These are phyloP conservation scores for Orycteropus afer DNA, from an alignment of 2,113 vertebrate species.

Conservation along the genomic window DNA sequence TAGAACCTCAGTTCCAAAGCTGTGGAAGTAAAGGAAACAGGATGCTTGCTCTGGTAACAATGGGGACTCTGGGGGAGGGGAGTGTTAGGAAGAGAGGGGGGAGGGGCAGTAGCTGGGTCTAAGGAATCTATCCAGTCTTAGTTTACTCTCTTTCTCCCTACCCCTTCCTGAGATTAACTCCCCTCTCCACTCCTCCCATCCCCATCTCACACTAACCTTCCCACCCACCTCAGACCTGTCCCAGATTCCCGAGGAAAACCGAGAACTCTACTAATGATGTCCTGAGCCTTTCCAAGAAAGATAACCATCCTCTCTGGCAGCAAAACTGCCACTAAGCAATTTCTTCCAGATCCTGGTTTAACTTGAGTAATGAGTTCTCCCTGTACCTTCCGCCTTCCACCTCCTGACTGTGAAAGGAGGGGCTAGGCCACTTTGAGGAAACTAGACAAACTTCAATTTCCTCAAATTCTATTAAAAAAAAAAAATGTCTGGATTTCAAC, in stretches of 20 bases:
- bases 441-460: not conserved
- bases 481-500: not conserved
- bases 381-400: not conserved
- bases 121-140: not conserved
- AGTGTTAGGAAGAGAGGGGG: not conserved
- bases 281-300: conserved; percentile 44
- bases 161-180: not conserved
- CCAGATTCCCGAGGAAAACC: not conserved
- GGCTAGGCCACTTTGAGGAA: conserved; percentile 27
- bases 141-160: not conserved
- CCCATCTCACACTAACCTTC: not conserved
- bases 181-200: too few species aligned
- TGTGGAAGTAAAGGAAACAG: not conserved
- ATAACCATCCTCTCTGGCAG: not conserved
- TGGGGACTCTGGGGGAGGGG: not conserved
- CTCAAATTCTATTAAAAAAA: not conserved
- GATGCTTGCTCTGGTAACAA: not conserved
- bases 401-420: not conserved
- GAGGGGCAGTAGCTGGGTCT: rapidly evolving
- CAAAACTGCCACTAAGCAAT: not conserved
- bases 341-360: conserved; percentile 1
- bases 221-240: rapidly evolving
- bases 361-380: not conserved
- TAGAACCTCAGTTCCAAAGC: not conserved
- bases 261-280: not conserved